Conservation (phyloP, 2,888 invertebrate species). For the Drosophila acutilabella region DNA sequence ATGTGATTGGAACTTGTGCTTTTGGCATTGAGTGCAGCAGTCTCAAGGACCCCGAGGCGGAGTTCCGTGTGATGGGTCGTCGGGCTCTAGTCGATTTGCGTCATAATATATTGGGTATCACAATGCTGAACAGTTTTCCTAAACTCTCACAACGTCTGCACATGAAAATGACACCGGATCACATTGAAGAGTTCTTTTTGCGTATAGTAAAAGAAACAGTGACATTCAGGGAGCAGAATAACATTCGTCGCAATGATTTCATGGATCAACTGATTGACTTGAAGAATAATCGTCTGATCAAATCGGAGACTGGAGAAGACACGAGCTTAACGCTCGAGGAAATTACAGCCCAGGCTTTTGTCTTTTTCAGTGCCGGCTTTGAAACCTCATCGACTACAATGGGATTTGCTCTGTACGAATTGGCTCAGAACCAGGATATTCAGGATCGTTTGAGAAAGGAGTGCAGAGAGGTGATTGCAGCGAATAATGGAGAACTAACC, state of each 20-base stretch:
- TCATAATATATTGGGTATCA: constrained; percentile 34
- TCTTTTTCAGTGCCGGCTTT: constrained; percentile 86
- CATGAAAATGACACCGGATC: constrained; percentile 58
- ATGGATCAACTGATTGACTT: constrained; percentile 85
- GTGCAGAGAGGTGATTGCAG: constrained; percentile 81
- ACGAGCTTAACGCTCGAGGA: constrained; percentile 82
- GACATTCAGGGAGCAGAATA: constrained; percentile 78
- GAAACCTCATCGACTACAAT: constrained; percentile 86
- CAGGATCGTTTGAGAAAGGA: constrained; percentile 85
- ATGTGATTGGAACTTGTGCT: constrained; percentile 85
- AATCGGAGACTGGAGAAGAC: constrained; percentile 32
- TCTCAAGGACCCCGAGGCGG: constrained; percentile 82
- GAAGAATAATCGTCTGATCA: constrained; percentile 61
- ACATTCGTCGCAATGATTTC: constrained; percentile 85
- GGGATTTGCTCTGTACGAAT: constrained; percentile 85
- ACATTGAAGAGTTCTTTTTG: constrained; percentile 79
- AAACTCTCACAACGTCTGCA: constrained; percentile 58
- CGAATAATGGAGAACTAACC: constrained; percentile 83
- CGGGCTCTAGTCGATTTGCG: constrained; percentile 51
- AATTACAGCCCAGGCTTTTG: constrained; percentile 86
- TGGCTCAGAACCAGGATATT: constrained; percentile 85
- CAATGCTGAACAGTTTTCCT: constrained; percentile 60
- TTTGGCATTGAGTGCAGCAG: constrained; percentile 86
- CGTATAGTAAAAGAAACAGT: constrained; percentile 83
- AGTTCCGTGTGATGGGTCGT: constrained; percentile 81